phyloP scores from a whole-genome alignment of 2,888 invertebrate genomes.

The Apeira syringaria region DNA sequence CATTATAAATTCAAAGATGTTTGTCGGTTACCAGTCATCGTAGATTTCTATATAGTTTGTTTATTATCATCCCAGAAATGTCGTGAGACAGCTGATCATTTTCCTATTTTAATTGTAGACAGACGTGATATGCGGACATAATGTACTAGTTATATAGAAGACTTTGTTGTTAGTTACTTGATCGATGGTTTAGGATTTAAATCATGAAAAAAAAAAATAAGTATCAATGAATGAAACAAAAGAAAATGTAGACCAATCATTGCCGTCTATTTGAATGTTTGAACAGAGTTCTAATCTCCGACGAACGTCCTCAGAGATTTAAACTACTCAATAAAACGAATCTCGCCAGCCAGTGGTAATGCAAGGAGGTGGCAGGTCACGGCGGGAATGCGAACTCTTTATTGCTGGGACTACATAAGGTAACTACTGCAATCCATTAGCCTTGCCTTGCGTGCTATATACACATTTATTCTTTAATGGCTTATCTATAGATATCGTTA shows the following conservation, averaged over 20 bases:
- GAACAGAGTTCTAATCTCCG: background rate
- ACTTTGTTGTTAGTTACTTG: no score
- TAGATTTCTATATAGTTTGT: no score
- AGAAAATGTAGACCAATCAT: constrained; percentile 3
- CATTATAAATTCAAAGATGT: no score
- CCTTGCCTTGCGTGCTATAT: constrained; percentile 76
- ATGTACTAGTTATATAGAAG: no score
- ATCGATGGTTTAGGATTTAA: no score
- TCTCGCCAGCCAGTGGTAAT: constrained; percentile 19
- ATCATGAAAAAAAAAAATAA: no score
- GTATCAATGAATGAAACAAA: constrained; percentile 5
- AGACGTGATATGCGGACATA: no score
- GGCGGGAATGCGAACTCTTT: constrained; percentile 64
- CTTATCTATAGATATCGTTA: constrained; percentile 44
- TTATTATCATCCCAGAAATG: no score
- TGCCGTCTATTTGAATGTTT: constrained; percentile 8
- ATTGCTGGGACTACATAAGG: constrained; percentile 57
- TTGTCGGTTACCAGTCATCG: no score
- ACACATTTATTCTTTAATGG: constrained; percentile 45
- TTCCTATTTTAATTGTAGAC: no score
- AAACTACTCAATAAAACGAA: constrained; percentile 22
- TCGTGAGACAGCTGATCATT: no score
- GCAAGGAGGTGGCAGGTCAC: constrained; percentile 58
- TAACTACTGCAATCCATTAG: constrained; percentile 57
- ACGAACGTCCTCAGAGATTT: constrained; percentile 12